Base-by-base conservation (phyloP, 2,888 invertebrate species). In the Eilema griseolum region DNA sequence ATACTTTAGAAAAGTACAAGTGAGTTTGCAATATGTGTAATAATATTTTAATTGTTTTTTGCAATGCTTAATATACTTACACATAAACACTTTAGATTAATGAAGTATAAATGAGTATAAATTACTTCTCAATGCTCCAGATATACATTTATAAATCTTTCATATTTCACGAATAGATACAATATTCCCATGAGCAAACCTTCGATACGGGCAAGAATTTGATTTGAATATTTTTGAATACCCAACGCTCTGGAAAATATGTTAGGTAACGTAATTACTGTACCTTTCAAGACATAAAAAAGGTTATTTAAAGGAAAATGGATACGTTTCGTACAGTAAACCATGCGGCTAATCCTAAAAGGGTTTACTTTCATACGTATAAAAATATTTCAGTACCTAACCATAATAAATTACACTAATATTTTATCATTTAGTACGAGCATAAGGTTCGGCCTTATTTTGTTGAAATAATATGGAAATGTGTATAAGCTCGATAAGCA, bases 301-400 rank as follows among this genome's bases (percentile, higher is more conserved):
- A 24, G 41, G 11, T 41, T 62, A 52, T 41, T 46, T 62, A 37
- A 62, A 62, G 46, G 63, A 46, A 63, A 63, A 46, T 63, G 63
- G 46, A 2, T 41, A 63, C 52, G 8, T 52, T 52, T n/a, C n/a
- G 52, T 52, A 52, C 10, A 26, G 11, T 60, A 61, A 26, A 41
- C 33, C 60, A 33, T 23, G 28, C 20, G n/a, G 14, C n/a, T 52
- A 46, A 67, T 61, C 31, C 52, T 61, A 67, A 61, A 52, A 52
- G 52, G 52, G 52, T n/a, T n/a, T 52, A 52, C 52, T 52, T 52
- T n/a, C n/a, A 52, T 52, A 52, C n/a, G n/a, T n/a, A 52, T 16
- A 52, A 46, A 52, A 52, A 52, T 52, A 52, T 52, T n/a, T 52
- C 52, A n/a, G 52, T 10, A n/a, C n/a, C n/a, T n/a, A 52, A 52